Conservation (phyloP, 2,113 vertebrate genomes). For the Tupaia tana region DNA sequence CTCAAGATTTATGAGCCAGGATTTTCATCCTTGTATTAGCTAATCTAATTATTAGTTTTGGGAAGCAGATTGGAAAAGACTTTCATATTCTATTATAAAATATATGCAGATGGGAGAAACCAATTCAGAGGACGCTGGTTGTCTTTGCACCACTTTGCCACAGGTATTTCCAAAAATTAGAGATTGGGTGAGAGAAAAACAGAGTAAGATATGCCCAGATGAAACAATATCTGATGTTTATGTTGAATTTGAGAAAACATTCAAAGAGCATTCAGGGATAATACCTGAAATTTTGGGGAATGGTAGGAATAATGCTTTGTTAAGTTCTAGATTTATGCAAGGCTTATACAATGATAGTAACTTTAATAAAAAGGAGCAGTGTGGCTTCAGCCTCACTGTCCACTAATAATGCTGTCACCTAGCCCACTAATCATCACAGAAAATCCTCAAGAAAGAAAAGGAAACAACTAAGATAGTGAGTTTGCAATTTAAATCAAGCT, state of each 20-base stretch:
- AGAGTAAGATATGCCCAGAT: not conserved
- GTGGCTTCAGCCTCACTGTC: not conserved
- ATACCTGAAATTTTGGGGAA: not conserved
- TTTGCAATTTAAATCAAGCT: not conserved
- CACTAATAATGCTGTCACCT: not conserved
- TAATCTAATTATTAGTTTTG: no score
- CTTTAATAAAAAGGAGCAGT: not conserved
- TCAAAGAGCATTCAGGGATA: not conserved
- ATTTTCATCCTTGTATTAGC: no score
- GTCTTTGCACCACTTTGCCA: not conserved
- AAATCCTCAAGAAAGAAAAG: not conserved
- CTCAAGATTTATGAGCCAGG: not conserved
- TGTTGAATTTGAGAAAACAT: not conserved
- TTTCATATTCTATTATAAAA: no score
- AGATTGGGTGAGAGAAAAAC: not conserved
- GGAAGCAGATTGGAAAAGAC: no score
- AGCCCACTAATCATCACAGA: not conserved
- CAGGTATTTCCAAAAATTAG: not conserved
- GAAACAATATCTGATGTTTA: not conserved
- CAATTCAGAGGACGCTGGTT: no score
- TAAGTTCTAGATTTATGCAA: not conserved
- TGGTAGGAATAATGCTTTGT: not conserved
- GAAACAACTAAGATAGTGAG: not conserved
- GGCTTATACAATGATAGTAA: not conserved
- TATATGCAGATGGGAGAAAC: no score